phyloP scores from a whole-genome alignment of 2,113 vertebrate genomes.

The Mastomys coucha region DNA sequence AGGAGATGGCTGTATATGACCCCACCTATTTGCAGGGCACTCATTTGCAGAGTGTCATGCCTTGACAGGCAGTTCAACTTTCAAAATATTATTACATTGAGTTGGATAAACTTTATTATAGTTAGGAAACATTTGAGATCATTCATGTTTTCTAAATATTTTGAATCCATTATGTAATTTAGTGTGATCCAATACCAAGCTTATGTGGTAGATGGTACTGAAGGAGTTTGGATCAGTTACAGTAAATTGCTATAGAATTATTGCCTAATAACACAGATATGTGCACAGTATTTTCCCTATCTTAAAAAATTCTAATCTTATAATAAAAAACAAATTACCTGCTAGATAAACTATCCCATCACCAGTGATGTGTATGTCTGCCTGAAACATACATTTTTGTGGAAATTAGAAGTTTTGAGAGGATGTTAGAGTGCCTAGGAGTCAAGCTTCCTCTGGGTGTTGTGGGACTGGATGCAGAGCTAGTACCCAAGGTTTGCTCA shows the following conservation, averaged over 20 bases:
- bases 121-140: conserved; percentile 43
- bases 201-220: no score
- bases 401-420: no score
- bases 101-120: neutral
- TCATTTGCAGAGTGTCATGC: neutral
- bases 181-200: neutral
- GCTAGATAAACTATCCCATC: neutral
- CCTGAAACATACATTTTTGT: neutral
- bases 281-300: neutral
- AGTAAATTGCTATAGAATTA: neutral
- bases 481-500: no score
- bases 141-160: conserved; percentile 65
- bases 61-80: neutral
- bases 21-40: neutral
- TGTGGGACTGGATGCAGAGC: no score
- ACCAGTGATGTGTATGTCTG: neutral
- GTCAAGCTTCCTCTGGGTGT: no score
- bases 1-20: neutral
- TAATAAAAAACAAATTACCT: conserved; percentile 6
- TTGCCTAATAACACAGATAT: neutral
- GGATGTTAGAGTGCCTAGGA: no score
- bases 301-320: conserved; percentile 3
- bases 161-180: conserved; percentile 22
- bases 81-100: neutral
- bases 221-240: neutral